Percentiles rank a stretch among this genome's conserved stretches.
phyloP scores from a whole-genome alignment of 2,797 vertebrate species.

The Falco cherrug region DNA sequence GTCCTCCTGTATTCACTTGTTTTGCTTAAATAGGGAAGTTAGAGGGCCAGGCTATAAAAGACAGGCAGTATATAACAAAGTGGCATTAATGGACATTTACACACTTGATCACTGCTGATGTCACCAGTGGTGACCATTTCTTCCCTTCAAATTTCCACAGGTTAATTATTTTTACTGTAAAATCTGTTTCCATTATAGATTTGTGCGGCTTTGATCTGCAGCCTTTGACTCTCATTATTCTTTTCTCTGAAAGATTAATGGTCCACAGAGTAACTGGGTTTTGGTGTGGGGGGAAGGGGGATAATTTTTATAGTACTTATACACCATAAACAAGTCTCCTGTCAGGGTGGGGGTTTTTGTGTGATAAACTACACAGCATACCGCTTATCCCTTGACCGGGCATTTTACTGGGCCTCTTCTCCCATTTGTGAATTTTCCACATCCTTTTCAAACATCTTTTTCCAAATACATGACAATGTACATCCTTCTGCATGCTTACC shows the following conservation, averaged over 20 bases:
- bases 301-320: not conserved
- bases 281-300: not conserved
- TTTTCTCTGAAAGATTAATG: not conserved
- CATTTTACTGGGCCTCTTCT: not conserved
- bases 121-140: not conserved
- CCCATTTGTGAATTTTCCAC: not conserved
- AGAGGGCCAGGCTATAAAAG: not conserved
- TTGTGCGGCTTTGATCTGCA: not conserved
- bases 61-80: not conserved
- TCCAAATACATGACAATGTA: not conserved
- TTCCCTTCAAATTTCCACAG: not conserved
- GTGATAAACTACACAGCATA: not conserved
- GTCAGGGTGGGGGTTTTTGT: accelerated
- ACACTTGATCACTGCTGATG: not conserved
- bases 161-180: slow-evolving; percentile 13
- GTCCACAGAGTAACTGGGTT: not conserved
- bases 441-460: not conserved
- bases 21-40: not conserved
- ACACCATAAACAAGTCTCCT: not conserved
- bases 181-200: not conserved
- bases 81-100: not conserved
- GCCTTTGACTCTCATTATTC: not conserved
- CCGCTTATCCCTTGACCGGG: not conserved
- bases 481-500: not conserved
- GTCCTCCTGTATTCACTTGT: not conserved